Base-by-base conservation (phyloP, 2,113 vertebrate species). In the Aythya baeri region DNA sequence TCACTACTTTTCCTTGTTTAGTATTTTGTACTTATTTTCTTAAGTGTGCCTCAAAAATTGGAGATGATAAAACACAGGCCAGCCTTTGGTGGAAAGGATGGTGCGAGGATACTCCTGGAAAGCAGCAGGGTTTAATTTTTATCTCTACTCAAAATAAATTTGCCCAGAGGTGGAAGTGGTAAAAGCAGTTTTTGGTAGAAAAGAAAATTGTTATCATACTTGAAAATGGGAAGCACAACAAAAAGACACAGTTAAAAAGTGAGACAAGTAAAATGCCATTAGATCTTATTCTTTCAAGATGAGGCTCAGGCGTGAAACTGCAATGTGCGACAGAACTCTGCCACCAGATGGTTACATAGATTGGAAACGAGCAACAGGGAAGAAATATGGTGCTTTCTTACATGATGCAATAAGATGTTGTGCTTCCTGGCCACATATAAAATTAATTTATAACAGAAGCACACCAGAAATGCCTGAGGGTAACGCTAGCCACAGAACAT, bases 381-480 rank as follows among this genome's bases (percentile, higher is more conserved):
- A 97, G 96, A 97, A 97, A 96, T 94, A 97, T 70, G 87, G 92
- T 94, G 76, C 93, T 95, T 91, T 97, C 95, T 97, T 97, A 96
- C 93, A 97, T 96, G 96, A 98, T 98, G 93, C 97, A 98, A 97
- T 94, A 98, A 97, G 97, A 98, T 97, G 97, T 97, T 97, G 84
- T 97, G 93, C 94, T 97, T 97, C 93, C 96, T 97, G 96, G 97
- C 95, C 97, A 97, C 91, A 88, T 98, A 94, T 94, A 97, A 98
- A 98, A 97, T 89, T 89, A 95, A 98, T 98, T 98, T 98, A 97
- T 86, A 97, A 93, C 17, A 7, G 94, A 98, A 98, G 95, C 80
- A 97, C 95, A 92, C 92, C 96, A 86, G 82, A 89, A 97, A 97
- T 97, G 96, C 97, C 96, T 96, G 90, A 83, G 97, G 96, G 96